Percentiles rank a stretch among this genome's conserved stretches.
Conservation (phyloP, 2,888 invertebrate species). For the Leptinotarsa haldemani region DNA sequence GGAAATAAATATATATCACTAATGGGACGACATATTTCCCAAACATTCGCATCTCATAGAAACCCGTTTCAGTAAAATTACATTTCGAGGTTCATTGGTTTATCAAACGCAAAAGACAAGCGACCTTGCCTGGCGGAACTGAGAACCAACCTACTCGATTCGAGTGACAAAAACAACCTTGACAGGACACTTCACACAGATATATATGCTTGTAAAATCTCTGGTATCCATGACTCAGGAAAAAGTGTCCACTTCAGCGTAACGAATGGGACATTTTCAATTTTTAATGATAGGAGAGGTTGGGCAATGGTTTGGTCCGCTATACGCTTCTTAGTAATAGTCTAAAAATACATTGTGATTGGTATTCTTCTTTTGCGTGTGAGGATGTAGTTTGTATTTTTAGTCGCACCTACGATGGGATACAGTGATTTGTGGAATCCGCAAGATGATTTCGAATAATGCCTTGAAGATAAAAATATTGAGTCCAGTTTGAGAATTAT, state of each 20-base stretch:
- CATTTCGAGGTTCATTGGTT: slow-evolving; percentile 29
- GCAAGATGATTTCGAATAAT: background rate
- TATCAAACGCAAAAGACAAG: slow-evolving; percentile 31
- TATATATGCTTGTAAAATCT: slow-evolving; percentile 28
- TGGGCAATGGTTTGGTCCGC: slow-evolving; percentile 14
- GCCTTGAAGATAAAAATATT: too few relatives aligned
- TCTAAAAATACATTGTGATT: slow-evolving; percentile 34
- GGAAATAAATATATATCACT: slow-evolving; percentile 8
- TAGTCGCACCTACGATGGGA: background rate
- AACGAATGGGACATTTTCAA: slow-evolving; percentile 21
- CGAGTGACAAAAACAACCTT: slow-evolving; percentile 41
- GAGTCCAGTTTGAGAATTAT: too few relatives aligned
- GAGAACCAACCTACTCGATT: slow-evolving; percentile 36
- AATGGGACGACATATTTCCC: background rate
- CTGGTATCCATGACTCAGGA: slow-evolving; percentile 29
- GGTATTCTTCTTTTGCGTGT: background rate
- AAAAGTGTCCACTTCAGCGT: slow-evolving; percentile 23
- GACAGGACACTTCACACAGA: slow-evolving; percentile 18
- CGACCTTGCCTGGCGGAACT: slow-evolving; percentile 43
- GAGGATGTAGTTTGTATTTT: background rate
- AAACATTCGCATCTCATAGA: background rate
- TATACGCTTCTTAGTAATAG: slow-evolving; percentile 22
- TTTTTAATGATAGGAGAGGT: slow-evolving; percentile 23
- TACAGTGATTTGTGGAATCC: background rate
- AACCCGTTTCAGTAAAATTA: slow-evolving; percentile 6